Conservation (phyloP, 1,140 invertebrate genomes). For the Drosophila sturtevanti region DNA sequence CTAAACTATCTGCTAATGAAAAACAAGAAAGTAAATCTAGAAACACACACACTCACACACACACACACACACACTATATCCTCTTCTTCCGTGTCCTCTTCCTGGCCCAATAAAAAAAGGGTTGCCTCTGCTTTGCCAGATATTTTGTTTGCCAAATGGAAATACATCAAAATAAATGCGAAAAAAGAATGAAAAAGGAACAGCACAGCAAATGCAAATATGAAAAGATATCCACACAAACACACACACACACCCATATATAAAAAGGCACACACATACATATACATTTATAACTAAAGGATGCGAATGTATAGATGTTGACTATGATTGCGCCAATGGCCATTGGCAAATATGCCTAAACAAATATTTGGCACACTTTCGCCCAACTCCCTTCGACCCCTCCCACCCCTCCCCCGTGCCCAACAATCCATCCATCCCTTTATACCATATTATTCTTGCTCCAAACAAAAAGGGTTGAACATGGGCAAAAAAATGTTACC, state of each 20-base stretch:
- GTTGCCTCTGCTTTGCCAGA: conserved; percentile 16
- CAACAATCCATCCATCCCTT: background rate
- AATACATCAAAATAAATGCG: conserved; percentile 77
- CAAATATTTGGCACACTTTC: conserved; percentile 76
- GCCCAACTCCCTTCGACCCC: background rate
- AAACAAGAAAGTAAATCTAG: conserved; percentile 39
- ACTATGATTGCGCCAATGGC: conserved; percentile 40
- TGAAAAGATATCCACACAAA: conserved; percentile 1
- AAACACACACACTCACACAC: background rate
- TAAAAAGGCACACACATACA: background rate
- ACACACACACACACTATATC: background rate
- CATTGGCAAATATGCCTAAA: conserved; percentile 71
- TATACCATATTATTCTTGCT: background rate
- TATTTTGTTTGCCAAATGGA: conserved; percentile 66
- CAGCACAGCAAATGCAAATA: conserved; percentile 18
- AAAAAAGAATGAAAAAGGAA: conserved; percentile 20
- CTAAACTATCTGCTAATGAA: conserved; percentile 75
- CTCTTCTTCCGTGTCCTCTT: background rate
- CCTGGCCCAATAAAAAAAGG: conserved; percentile 12
- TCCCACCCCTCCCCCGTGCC: background rate
- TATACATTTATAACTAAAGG: background rate
- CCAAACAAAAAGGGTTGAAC: conserved; percentile 33
- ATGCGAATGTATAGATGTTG: conserved; percentile 14
- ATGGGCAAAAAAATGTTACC: conserved; percentile 64
- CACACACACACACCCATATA: background rate